phyloP scores from a whole-genome alignment of 2,888 invertebrate species.

The Drosophila bunnanda region DNA sequence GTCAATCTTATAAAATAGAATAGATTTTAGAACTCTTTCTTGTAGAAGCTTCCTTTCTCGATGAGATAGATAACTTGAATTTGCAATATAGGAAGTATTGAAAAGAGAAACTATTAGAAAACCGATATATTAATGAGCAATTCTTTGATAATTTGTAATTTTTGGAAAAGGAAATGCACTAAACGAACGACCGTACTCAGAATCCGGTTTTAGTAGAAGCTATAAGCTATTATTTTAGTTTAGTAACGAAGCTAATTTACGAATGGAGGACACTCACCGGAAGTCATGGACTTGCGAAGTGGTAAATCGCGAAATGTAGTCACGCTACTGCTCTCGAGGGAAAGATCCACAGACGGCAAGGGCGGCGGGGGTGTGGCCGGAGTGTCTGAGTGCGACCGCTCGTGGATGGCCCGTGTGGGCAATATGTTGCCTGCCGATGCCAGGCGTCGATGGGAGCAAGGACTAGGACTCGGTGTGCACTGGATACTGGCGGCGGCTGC shows the following conservation, averaged over 20 bases:
- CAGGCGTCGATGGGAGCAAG: slow-evolving; percentile 87
- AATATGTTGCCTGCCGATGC: slow-evolving; percentile 85
- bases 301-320: slow-evolving; percentile 96
- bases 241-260: neutral
- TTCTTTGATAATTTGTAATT: neutral
- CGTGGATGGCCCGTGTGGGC: slow-evolving; percentile 88
- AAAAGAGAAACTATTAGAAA: neutral
- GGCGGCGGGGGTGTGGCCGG: slow-evolving; percentile 88
- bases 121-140: neutral
- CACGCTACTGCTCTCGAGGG: slow-evolving; percentile 97
- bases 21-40: too few relatives aligned
- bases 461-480: slow-evolving; percentile 84
- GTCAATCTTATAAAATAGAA: too few relatives aligned
- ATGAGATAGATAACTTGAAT: neutral
- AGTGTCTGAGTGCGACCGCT: slow-evolving; percentile 95
- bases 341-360: slow-evolving; percentile 93
- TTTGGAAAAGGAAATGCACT: neutral
- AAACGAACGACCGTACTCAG: neutral
- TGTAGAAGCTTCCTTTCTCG: neutral
- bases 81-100: neutral
- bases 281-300: slow-evolving; percentile 91
- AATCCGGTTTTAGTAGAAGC: slow-evolving; percentile 60
- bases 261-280: slow-evolving; percentile 85
- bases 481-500: slow-evolving; percentile 55
- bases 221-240: slow-evolving; percentile 48